A percentile compares a stretch with the other conserved stretches of the same genome.
phyloP scores from a whole-genome alignment of 2,113 vertebrate species.

The Centropus unirufus region DNA sequence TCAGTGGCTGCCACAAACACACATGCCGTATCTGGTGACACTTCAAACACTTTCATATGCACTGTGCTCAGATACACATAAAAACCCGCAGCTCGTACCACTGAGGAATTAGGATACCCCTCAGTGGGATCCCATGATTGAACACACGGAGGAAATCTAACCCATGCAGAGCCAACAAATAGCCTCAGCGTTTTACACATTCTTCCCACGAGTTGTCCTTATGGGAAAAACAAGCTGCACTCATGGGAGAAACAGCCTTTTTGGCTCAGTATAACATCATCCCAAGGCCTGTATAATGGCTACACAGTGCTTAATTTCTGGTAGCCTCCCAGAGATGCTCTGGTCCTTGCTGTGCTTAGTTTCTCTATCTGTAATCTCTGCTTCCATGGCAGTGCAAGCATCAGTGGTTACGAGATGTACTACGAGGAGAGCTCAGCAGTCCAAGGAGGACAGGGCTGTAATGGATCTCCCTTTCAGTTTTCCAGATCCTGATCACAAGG shows the following conservation, averaged over 20 bases:
- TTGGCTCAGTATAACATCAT: background rate
- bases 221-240: background rate
- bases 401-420: no score
- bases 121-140: background rate
- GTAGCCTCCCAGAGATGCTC: background rate
- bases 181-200: background rate
- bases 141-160: background rate
- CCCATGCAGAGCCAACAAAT: background rate
- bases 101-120: background rate
- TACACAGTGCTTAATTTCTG: background rate
- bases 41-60: background rate
- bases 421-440: background rate
- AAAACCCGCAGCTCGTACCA: background rate
- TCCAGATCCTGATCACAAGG: background rate
- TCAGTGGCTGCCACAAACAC: background rate
- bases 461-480: background rate
- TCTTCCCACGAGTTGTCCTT: background rate
- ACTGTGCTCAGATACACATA: background rate
- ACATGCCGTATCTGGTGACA: background rate
- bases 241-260: background rate
- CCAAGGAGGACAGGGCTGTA: background rate
- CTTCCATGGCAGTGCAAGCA: background rate
- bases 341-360: background rate
- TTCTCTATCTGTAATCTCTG: background rate
- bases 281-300: rapidly evolving